These are phyloP conservation scores for Anser cygnoides DNA, from an alignment of 2,113 vertebrate genomes.

Conservation along the genomic window DNA sequence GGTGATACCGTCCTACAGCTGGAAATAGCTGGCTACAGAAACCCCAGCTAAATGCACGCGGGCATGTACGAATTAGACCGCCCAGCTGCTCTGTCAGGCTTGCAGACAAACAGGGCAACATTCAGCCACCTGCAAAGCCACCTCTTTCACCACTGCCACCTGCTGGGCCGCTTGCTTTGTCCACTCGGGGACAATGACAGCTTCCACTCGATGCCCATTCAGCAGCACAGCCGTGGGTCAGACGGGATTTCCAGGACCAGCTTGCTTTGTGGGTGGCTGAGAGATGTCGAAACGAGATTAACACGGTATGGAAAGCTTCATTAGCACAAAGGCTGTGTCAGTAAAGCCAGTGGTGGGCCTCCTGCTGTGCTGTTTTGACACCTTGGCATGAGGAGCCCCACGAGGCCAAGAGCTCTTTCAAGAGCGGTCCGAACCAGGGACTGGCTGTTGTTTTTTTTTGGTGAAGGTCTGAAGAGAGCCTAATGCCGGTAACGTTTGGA, in stretches of 20 bases:
- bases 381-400: neutral
- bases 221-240: neutral
- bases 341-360: neutral
- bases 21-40: neutral
- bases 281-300: neutral
- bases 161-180: neutral
- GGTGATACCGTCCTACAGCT: rapidly evolving
- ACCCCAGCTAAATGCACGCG: neutral
- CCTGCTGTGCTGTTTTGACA: neutral
- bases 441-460: neutral
- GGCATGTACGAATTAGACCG: rapidly evolving
- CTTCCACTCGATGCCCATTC: rapidly evolving
- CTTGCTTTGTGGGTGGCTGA: rapidly evolving
- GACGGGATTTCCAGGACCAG: rapidly evolving
- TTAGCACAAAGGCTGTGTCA: neutral
- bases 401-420: neutral
- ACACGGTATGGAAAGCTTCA: rapidly evolving
- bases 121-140: neutral
- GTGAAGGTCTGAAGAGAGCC: neutral
- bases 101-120: neutral
- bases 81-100: neutral
- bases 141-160: neutral
- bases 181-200: neutral
- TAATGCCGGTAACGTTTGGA: neutral
- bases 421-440: neutral